Conservation (phyloP, 1,140 invertebrate species). For the Wiebesia pumilae region DNA sequence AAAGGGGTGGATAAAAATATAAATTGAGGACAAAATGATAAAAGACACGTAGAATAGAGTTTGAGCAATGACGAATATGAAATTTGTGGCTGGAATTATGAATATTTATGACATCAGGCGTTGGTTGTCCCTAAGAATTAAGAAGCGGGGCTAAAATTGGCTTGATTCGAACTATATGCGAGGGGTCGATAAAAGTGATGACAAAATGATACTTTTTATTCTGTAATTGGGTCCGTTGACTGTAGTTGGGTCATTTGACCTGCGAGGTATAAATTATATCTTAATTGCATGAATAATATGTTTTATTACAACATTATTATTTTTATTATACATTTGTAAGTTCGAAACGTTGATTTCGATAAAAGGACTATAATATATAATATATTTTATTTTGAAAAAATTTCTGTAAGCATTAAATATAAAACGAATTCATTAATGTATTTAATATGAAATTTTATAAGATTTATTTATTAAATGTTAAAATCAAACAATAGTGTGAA, state of each 20-base stretch:
- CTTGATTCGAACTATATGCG: background rate
- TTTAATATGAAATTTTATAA: no score
- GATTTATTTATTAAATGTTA: no score
- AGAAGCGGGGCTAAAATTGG: background rate
- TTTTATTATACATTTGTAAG: no score
- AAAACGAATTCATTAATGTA: background rate
- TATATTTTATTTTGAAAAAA: no score
- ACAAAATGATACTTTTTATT: constrained; percentile 16
- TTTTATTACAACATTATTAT: background rate
- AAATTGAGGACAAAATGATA: background rate
- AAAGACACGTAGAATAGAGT: background rate
- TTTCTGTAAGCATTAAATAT: no score
- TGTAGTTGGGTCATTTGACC: no score
- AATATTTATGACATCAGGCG: constrained; percentile 28
- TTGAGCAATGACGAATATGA: background rate
- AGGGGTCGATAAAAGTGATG: background rate
- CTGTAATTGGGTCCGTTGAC: background rate
- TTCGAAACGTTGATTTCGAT: no score
- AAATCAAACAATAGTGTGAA: no score
- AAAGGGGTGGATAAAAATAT: background rate
- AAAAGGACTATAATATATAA: no score
- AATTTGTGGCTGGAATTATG: constrained; percentile 4
- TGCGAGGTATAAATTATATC: constrained; percentile 6
- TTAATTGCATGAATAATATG: constrained; percentile 9
- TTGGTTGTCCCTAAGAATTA: constrained; percentile 2